Conservation (phyloP, 2,888 invertebrate genomes). For the Thera obeliscata region DNA sequence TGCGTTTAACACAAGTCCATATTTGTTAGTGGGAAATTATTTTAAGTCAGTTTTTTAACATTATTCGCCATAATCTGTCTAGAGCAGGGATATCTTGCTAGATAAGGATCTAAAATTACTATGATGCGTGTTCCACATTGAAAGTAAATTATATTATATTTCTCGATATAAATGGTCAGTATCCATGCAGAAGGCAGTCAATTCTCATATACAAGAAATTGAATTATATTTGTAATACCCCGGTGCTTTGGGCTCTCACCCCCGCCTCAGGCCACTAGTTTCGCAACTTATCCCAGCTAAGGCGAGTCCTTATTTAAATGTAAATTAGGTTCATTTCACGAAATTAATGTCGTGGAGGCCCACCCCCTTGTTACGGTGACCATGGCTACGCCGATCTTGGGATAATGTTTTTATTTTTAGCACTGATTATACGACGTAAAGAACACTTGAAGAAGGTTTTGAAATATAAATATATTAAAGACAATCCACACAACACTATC, state of each 20-base stretch:
- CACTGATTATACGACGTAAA: no score
- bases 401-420: conserved; percentile 12
- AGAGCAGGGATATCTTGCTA: no score
- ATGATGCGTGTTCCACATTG: no score
- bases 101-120: no score
- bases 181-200: conserved; percentile 13
- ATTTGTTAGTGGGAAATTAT: no score
- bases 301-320: conserved; percentile 93
- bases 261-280: conserved; percentile 80
- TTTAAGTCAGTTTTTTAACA: no score
- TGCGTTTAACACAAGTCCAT: no score
- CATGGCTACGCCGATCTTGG: conserved; percentile 44
- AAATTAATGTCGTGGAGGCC: conserved; percentile 90
- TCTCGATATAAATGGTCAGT: conserved; percentile 5
- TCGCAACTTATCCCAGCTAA: conserved; percentile 84
- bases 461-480: no score
- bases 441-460: no score
- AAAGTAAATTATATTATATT: neutral
- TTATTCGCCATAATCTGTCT: no score
- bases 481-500: no score
- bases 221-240: conserved; percentile 82
- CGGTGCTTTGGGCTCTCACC: conserved; percentile 76
- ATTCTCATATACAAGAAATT: conserved; percentile 69
- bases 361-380: conserved; percentile 79
- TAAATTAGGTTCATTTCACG: conserved; percentile 95